Conservation (phyloP, 2,113 vertebrate species). For the Orycteropus afer region DNA sequence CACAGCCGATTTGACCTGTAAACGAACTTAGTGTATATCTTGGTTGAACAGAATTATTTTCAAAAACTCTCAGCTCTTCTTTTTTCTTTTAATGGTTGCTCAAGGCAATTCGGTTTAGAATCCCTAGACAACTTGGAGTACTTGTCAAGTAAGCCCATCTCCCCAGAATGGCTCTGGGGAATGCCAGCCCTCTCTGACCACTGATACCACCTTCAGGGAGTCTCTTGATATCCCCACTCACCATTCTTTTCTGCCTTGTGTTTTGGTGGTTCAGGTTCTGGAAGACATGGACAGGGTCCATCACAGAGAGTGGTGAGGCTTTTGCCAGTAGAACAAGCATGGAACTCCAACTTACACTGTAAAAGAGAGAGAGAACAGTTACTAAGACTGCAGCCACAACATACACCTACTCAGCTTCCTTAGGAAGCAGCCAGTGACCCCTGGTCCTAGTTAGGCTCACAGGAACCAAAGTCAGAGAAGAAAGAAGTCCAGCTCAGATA, state of each 20-base stretch:
- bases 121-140: not conserved
- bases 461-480: not conserved
- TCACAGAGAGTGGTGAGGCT: constrained; percentile 91
- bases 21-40: not conserved
- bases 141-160: not conserved
- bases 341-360: constrained; percentile 98
- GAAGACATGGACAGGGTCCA: constrained; percentile 94
- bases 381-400: not conserved
- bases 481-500: not conserved
- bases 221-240: constrained; percentile 81
- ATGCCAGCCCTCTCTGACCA: no score
- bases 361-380: constrained; percentile 64
- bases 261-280: constrained; percentile 88
- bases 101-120: not conserved
- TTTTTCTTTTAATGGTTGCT: not conserved
- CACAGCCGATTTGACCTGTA: not conserved
- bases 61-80: not conserved
- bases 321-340: constrained; percentile 93
- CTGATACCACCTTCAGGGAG: no score
- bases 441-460: not conserved
- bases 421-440: not conserved
- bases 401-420: not conserved
- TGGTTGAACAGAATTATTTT: not conserved
- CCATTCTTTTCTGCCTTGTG: constrained; percentile 88
- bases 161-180: rapidly evolving